These are phyloP conservation scores for Oryzias melastigma DNA, from an alignment of 2,113 vertebrate species.

Conservation along the genomic window DNA sequence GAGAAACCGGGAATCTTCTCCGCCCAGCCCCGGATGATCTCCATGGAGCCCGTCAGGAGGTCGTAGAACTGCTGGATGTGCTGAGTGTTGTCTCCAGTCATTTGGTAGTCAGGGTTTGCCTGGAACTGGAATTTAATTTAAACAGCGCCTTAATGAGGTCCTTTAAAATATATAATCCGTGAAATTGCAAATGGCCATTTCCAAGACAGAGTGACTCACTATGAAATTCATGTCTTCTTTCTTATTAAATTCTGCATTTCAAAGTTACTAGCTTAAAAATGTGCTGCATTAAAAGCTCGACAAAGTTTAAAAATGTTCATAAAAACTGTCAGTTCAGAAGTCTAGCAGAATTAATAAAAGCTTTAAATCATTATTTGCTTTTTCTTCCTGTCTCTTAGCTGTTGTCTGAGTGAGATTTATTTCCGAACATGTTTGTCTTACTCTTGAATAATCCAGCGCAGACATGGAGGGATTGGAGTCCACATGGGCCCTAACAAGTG, in stretches of 20 bases:
- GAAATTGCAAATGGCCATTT: slow-evolving; percentile 87
- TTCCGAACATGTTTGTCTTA: slow-evolving; percentile 70
- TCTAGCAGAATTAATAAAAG: slow-evolving; percentile 35
- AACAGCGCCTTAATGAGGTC: slow-evolving; percentile 88
- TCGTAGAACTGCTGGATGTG: slow-evolving; percentile 99
- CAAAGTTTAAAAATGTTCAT: slow-evolving; percentile 55
- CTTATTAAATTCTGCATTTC: slow-evolving; percentile 82
- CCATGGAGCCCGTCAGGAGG: slow-evolving; percentile 98
- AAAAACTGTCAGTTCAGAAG: slow-evolving; percentile 51
- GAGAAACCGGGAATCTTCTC: slow-evolving; percentile 95
- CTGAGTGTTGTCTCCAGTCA: slow-evolving; percentile 96
- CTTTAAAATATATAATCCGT: slow-evolving; percentile 92
- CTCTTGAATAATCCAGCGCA: slow-evolving; percentile 96
- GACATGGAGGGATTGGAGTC: slow-evolving; percentile 99
- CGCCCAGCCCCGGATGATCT: slow-evolving; percentile 98
- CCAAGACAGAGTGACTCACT: slow-evolving; percentile 77
- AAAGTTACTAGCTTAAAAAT: slow-evolving; percentile 83
- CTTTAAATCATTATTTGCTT: slow-evolving; percentile 23
- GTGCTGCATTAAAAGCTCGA: slow-evolving; percentile 63
- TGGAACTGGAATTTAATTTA: slow-evolving; percentile 96
- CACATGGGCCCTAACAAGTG: slow-evolving; percentile 95
- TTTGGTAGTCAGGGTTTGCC: slow-evolving; percentile 97
- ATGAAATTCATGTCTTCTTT: slow-evolving; percentile 84
- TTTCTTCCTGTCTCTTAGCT: neutral
- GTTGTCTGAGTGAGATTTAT: slow-evolving; percentile 9